Percentiles rank a stretch among this genome's conserved stretches.
These are phyloP conservation scores for Plutomurus gul DNA, from an alignment of 1,140 invertebrate genomes.

Conservation along the genomic window DNA sequence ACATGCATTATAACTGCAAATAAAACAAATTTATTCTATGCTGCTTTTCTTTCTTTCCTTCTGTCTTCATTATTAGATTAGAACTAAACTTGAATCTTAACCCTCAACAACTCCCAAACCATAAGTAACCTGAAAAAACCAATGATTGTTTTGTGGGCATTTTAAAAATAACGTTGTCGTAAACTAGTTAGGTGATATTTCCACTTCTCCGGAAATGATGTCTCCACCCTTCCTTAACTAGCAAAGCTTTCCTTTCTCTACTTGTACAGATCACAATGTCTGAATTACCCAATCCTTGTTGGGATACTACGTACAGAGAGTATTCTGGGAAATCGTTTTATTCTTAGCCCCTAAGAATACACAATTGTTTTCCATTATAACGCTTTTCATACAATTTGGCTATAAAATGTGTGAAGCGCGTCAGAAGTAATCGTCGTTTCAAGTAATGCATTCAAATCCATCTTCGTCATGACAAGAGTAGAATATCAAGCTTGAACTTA, in stretches of 20 bases:
- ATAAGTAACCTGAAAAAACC: background rate
- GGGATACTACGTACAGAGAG: no score
- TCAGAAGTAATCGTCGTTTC: no score
- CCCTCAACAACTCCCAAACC: no score
- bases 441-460: background rate
- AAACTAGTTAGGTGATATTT: conserved; percentile 16
- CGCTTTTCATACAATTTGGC: background rate
- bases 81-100: background rate
- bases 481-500: conserved; percentile 62
- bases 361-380: background rate
- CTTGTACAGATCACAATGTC: no score
- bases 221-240: conserved; percentile 9
- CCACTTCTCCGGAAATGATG: background rate
- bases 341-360: no score
- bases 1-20: no score
- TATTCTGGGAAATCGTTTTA: no score
- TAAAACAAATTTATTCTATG: no score
- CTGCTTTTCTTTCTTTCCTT: background rate
- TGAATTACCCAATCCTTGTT: no score
- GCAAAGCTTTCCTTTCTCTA: background rate
- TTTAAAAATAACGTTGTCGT: conserved; percentile 28
- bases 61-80: no score
- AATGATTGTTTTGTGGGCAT: conserved; percentile 1
- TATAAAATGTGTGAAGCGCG: background rate
- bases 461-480: background rate